Evolutionary conservation across 2,888 invertebrate species (phyloP).

Genomic region (Shargacucullia verbasci): DNA sequence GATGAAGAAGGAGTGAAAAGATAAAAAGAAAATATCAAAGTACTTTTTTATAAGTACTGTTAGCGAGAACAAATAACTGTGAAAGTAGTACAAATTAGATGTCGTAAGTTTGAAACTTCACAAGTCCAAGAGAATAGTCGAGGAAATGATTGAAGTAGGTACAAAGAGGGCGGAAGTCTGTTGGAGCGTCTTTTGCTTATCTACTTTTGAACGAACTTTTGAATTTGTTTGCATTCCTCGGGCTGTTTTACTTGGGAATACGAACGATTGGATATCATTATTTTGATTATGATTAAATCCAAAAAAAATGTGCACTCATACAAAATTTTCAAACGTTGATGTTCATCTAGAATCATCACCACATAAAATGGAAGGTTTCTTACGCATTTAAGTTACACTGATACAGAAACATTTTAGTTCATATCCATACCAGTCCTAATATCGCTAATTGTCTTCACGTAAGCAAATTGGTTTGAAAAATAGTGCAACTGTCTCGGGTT

Average conservation of each 20-base stretch:
- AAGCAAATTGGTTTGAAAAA: no score
- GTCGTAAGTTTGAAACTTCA: constrained; percentile 44
- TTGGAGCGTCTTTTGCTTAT: constrained; percentile 19
- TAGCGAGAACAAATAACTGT: constrained; percentile 33
- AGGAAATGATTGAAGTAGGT: constrained; percentile 45
- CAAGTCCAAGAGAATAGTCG: constrained; percentile 29
- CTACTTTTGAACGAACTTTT: constrained; percentile 26
- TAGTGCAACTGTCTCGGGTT: no score
- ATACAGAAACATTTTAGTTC: no score
- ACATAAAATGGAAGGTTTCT: no score
- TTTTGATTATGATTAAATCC: no score
- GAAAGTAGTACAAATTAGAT: constrained; percentile 44
- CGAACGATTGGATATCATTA: not conserved
- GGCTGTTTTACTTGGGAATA: not conserved
- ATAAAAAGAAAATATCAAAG: constrained; percentile 29
- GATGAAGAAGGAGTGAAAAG: not conserved
- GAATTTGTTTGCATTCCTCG: constrained; percentile 17
- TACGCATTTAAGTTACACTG: not conserved
- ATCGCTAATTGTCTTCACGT: no score
- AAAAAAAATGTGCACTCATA: no score
- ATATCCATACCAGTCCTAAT: no score
- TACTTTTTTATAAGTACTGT: constrained; percentile 9
- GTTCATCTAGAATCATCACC: no score
- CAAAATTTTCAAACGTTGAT: no score
- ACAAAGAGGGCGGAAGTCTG: constrained; percentile 11